Evolutionary conservation across 2,113 vertebrate species (phyloP).

Genomic region (Brachyhypopomus occidentalis): DNA sequence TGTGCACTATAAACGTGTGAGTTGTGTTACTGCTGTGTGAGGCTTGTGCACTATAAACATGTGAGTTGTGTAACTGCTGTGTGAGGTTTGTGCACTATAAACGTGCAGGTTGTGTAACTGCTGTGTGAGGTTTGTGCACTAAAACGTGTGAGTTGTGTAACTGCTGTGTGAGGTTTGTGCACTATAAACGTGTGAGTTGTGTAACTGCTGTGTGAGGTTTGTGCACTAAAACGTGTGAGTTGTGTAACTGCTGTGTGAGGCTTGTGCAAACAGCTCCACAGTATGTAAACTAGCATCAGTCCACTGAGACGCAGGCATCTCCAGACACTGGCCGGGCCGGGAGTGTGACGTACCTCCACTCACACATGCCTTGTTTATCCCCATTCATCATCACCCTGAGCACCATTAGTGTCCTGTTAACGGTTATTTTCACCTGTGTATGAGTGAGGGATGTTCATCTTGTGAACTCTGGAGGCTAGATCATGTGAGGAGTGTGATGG

Average conservation of each 20-base stretch:
- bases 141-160: too few species aligned
- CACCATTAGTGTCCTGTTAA: neutral
- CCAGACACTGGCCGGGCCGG: neutral
- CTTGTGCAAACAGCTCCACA: conserved; percentile 33
- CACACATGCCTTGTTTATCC: neutral
- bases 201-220: neutral
- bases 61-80: too few species aligned
- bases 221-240: conserved; percentile 37
- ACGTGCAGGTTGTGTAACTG: too few species aligned
- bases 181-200: too few species aligned
- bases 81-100: too few species aligned
- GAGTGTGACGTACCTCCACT: neutral
- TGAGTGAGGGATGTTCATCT: neutral
- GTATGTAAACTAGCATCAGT: neutral
- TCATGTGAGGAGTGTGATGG: conserved; percentile 11
- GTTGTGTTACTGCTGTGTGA: too few species aligned
- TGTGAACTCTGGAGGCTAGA: neutral
- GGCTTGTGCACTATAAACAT: too few species aligned
- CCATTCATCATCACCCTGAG: neutral
- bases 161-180: too few species aligned
- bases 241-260: conserved; percentile 28
- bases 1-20: too few species aligned
- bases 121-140: too few species aligned
- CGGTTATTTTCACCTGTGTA: neutral
- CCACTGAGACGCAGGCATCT: conserved; percentile 31